Conservation (phyloP, 2,113 vertebrate genomes). For the Macaca mulatta region DNA sequence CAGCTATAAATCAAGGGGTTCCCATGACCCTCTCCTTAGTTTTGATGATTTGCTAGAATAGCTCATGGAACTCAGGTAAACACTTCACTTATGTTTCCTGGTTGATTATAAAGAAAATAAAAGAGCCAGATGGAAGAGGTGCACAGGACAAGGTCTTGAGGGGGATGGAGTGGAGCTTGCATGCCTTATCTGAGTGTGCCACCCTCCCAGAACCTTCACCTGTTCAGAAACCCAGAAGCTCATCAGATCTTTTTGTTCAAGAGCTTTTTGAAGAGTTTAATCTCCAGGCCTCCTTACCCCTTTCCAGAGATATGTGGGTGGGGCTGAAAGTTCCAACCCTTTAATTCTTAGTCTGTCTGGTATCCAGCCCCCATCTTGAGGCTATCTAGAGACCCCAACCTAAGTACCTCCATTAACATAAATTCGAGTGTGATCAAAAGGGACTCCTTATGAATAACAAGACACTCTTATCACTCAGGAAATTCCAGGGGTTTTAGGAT, state of each 20-base stretch:
- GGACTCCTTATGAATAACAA: background rate
- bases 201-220: background rate
- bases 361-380: background rate
- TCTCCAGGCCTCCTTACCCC: background rate
- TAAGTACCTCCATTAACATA: background rate
- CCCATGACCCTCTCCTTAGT: no score
- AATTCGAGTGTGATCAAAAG: background rate
- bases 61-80: background rate
- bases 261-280: background rate
- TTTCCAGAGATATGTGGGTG: no score
- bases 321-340: background rate
- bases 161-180: background rate
- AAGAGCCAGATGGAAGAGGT: background rate
- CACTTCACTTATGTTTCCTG: background rate
- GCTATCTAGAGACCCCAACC: background rate
- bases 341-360: background rate
- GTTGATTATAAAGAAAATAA: background rate
- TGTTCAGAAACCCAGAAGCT: background rate
- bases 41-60: background rate
- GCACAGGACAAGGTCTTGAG: background rate
- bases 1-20: background rate
- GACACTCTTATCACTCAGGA: background rate
- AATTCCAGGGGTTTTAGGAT: background rate
- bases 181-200: fast-evolving
- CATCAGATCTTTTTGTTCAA: no score